Evolutionary conservation across 2,888 invertebrate species (phyloP), one percentile per base, ranked within the genome.

Genomic region (Halictus quadricinctus): DNA sequence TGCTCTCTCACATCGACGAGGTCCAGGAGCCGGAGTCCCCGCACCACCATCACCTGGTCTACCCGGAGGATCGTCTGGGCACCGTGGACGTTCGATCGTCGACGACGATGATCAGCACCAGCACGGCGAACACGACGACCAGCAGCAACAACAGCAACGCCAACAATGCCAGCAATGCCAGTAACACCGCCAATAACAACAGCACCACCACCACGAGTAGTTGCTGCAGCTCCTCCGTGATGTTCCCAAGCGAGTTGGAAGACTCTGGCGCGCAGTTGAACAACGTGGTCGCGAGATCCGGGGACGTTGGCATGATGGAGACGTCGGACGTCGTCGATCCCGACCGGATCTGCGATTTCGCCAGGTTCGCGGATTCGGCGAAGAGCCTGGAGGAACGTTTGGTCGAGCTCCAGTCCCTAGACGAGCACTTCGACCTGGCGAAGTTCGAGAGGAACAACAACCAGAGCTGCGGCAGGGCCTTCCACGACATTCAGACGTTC

Each of bases 1-100:
- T 97, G 92, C 95, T 97, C 84, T 96, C 97, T 50, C 96, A 96
- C 83, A 96, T 97, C 84, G 96, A 97, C 92, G 96, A 96, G 87
- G 96, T 92, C 2, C 90, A 90, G 12, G 90, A 90, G 25, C 78
- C 90, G 25, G 84, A 90, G 18, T 60, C 83, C 10, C 78, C 90
- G 7, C 89, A 87, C 81, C 85, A 91, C 18, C 90, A 84, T 84
- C 92, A 87, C 43, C 60, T 90, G 43, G 86, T 82, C 7, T 90
- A 87, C n/a, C 15, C 88, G 8, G 90, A 91, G 54, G 88, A 89
- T 36, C 91, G 90, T 25, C 66, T 91, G 29, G 76, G 87, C 10
- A 54, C 82, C 15, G 76, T 90, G 75, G 92, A 92, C 72, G 90
- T 89, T 69, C 90, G 92, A 72, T 82, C 91, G 25, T 80, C 81